A percentile compares a stretch with the other conserved stretches of the same genome.
phyloP scores from a whole-genome alignment of 1,140 invertebrate genomes.

The Drosophila yakuba region DNA sequence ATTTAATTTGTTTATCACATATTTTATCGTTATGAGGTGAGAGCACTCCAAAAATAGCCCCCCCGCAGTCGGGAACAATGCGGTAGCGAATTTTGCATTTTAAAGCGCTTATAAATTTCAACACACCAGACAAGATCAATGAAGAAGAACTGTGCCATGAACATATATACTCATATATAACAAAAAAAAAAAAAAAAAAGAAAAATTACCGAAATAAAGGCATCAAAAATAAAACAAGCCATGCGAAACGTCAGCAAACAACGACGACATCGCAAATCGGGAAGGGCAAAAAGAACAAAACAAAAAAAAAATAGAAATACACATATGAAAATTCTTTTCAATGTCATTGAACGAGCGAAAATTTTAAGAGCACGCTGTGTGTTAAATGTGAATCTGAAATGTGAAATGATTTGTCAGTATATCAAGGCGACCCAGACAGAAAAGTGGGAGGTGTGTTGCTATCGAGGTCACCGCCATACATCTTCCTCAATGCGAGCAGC shows the following conservation, averaged over 20 bases:
- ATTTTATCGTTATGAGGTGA: conserved; percentile 19
- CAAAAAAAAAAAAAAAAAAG: conserved; percentile 1
- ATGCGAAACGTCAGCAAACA: conserved; percentile 59
- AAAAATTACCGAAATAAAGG: background rate
- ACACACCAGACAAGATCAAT: conserved; percentile 49
- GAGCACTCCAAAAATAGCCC: conserved; percentile 42
- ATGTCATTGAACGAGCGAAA: conserved; percentile 76
- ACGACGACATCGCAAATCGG: conserved; percentile 41
- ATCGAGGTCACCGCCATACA: conserved; percentile 58
- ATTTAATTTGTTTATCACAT: conserved; percentile 48
- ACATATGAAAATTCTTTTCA: conserved; percentile 73
- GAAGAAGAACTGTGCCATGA: conserved; percentile 47
- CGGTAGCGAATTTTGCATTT: conserved; percentile 36
- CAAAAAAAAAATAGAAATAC: background rate
- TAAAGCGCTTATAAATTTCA: conserved; percentile 61
- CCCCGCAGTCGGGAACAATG: conserved; percentile 54
- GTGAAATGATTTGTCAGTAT: conserved; percentile 75
- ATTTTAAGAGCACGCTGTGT: conserved; percentile 63
- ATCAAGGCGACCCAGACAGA: conserved; percentile 63
- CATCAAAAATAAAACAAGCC: conserved; percentile 33
- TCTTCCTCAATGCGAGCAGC: conserved; percentile 48
- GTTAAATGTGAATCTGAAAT: conserved; percentile 52
- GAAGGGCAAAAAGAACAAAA: too few species aligned
- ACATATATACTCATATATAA: too few species aligned
- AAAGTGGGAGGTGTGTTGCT: conserved; percentile 3